A percentile compares a stretch with the other conserved stretches of the same genome.
phyloP scores from a whole-genome alignment of 2,797 vertebrate genomes.

The Gobionotothen gibberifrons region DNA sequence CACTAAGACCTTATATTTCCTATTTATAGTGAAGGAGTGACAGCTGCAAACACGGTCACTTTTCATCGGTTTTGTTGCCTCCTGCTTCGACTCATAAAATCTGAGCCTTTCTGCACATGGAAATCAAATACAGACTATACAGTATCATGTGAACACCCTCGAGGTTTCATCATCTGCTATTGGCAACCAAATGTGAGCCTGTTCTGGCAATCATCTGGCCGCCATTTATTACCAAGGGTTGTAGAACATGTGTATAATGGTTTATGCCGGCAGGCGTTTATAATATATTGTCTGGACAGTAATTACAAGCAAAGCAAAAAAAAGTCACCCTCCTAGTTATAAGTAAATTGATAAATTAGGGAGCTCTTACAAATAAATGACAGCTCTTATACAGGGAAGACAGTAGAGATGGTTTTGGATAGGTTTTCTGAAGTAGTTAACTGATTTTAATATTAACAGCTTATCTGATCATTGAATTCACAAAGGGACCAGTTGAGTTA shows the following conservation, averaged over 20 bases:
- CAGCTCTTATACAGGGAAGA: too few relatives aligned
- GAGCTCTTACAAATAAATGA: too few relatives aligned
- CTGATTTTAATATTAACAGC: too few relatives aligned
- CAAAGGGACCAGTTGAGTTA: too few relatives aligned
- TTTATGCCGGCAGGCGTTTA: background rate
- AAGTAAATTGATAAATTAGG: too few relatives aligned
- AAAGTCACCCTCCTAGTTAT: background rate
- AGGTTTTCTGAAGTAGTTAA: too few relatives aligned
- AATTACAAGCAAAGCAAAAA: background rate
- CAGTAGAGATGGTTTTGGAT: too few relatives aligned
- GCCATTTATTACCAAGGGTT: background rate
- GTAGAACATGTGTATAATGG: background rate
- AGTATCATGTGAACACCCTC: conserved; percentile 10
- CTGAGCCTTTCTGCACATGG: conserved; percentile 1
- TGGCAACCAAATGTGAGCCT: background rate
- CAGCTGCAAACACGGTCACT: conserved; percentile 32
- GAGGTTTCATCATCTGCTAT: background rate
- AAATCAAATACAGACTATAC: conserved; percentile 16
- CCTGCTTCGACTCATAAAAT: conserved; percentile 28
- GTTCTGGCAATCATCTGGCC: conserved; percentile 8
- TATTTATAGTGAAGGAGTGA: background rate
- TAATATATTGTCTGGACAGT: background rate
- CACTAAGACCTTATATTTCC: conserved; percentile 15
- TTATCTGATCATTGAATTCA: too few relatives aligned
- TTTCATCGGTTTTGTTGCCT: conserved; percentile 36